Conservation (phyloP, 2,888 invertebrate species). For the Coleophora deauratella region DNA sequence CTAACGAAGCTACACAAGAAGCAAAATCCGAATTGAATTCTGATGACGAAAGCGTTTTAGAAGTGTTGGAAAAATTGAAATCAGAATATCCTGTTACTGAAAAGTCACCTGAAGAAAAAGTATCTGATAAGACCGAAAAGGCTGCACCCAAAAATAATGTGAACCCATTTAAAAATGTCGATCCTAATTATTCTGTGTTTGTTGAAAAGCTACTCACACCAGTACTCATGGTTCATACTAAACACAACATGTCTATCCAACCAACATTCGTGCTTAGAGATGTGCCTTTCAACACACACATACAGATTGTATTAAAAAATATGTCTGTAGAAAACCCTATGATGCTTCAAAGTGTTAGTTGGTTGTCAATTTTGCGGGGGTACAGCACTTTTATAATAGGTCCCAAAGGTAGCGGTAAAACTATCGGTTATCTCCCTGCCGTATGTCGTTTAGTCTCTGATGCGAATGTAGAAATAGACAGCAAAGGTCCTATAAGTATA, state of each 20-base stretch:
- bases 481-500: constrained; percentile 76
- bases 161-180: constrained; percentile 54
- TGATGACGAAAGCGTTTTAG: constrained; percentile 29
- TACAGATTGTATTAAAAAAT: constrained; percentile 37
- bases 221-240: constrained; percentile 56
- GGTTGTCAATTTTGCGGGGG: constrained; percentile 79
- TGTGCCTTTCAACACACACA: constrained; percentile 41
- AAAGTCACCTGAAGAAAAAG: background rate
- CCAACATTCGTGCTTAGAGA: constrained; percentile 40
- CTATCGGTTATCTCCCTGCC: constrained; percentile 80
- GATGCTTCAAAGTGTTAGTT: constrained; percentile 79
- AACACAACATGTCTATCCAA: constrained; percentile 40
- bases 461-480: constrained; percentile 33
- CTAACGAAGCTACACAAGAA: background rate
- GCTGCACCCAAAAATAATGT: constrained; percentile 27
- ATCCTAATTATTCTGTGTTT: constrained; percentile 46
- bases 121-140: background rate
- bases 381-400: constrained; percentile 78
- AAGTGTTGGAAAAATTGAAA: constrained; percentile 27
- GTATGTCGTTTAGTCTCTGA: constrained; percentile 76
- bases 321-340: constrained; percentile 51
- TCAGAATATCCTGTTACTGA: constrained; percentile 16
- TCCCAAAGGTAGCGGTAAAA: constrained; percentile 77
- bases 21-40: constrained; percentile 16
- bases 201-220: constrained; percentile 57